Conservation (phyloP, 2,888 invertebrate genomes). For the Ectobius pallidus region DNA sequence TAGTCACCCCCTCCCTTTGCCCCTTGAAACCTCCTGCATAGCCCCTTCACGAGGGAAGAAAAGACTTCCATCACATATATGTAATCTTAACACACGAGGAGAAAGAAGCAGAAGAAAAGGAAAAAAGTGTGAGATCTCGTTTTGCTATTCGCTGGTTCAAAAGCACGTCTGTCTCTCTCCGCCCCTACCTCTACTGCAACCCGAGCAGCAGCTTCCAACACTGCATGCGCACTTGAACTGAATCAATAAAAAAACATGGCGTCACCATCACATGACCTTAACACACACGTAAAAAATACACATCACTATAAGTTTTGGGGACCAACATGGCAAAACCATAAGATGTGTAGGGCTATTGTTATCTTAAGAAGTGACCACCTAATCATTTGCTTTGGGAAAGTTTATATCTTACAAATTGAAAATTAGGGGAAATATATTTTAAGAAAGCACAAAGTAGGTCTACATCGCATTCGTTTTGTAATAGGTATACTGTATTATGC, state of each 20-base stretch:
- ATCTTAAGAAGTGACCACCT: too few relatives aligned
- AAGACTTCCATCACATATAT: constrained; percentile 1
- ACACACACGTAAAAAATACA: not conserved
- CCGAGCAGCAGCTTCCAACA: constrained; percentile 12
- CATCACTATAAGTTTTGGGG: too few relatives aligned
- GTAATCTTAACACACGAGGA: constrained; percentile 19
- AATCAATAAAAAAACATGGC: constrained; percentile 21
- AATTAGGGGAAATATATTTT: too few relatives aligned
- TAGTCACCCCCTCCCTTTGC: not conserved
- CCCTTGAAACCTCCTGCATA: not conserved
- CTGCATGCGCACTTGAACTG: constrained; percentile 17
- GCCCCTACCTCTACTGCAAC: constrained; percentile 11
- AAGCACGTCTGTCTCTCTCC: constrained; percentile 6
- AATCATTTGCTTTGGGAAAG: too few relatives aligned
- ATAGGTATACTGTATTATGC: too few relatives aligned
- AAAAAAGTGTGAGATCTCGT: not conserved
- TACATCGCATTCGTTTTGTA: too few relatives aligned
- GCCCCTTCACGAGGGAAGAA: not conserved
- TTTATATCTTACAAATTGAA: too few relatives aligned
- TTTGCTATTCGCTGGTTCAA: constrained; percentile 8
- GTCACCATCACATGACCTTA: constrained; percentile 11
- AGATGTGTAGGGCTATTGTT: too few relatives aligned
- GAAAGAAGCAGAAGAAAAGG: not conserved
- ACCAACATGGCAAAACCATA: too few relatives aligned
- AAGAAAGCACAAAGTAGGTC: too few relatives aligned